A percentile compares a stretch with the other conserved stretches of the same genome.
Conservation (phyloP, 2,888 invertebrate genomes). For the Trypoxylon attenuatum region DNA sequence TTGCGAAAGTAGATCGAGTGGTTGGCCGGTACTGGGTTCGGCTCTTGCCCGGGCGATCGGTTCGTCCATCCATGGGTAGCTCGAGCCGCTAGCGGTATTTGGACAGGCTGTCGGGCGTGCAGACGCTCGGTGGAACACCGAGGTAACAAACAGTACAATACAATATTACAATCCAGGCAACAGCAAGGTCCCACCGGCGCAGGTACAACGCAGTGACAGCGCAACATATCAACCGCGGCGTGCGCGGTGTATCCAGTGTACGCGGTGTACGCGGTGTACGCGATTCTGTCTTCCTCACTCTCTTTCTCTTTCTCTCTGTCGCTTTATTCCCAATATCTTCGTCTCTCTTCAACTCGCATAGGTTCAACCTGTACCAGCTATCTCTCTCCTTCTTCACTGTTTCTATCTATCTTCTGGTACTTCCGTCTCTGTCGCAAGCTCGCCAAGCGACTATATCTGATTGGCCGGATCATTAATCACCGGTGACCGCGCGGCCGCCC, state of each 20-base stretch:
- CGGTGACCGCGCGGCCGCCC: slow-evolving; percentile 62
- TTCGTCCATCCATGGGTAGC: slow-evolving; percentile 18
- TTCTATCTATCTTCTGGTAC: slow-evolving; percentile 32
- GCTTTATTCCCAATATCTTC: slow-evolving; percentile 23
- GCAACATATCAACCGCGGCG: slow-evolving; percentile 65
- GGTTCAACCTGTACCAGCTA: slow-evolving; percentile 16
- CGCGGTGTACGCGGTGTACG: slow-evolving; percentile 18
- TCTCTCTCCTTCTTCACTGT: slow-evolving; percentile 11
- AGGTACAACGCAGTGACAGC: slow-evolving; percentile 64
- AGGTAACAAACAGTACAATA: slow-evolving; percentile 66
- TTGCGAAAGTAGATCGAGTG: slow-evolving; percentile 32
- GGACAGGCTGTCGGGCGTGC: slow-evolving; percentile 66
- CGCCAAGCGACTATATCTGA: slow-evolving; percentile 63
- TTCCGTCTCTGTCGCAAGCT: slow-evolving; percentile 43
- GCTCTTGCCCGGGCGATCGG: background rate
- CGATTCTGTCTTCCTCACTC: slow-evolving; percentile 23
- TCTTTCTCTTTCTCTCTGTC: slow-evolving; percentile 30
- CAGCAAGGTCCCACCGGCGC: slow-evolving; percentile 58
- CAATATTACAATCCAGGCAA: slow-evolving; percentile 68
- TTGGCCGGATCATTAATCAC: slow-evolving; percentile 69
- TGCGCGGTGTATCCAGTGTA: slow-evolving; percentile 25
- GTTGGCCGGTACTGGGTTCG: slow-evolving; percentile 3
- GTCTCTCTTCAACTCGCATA: slow-evolving; percentile 8
- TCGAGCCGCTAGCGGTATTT: slow-evolving; percentile 66
- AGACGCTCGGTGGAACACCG: slow-evolving; percentile 59